Percentiles rank a stretch among this genome's conserved stretches.
These are phyloP conservation scores for Equus quagga DNA, from an alignment of 2,113 vertebrate genomes.

Conservation along the genomic window DNA sequence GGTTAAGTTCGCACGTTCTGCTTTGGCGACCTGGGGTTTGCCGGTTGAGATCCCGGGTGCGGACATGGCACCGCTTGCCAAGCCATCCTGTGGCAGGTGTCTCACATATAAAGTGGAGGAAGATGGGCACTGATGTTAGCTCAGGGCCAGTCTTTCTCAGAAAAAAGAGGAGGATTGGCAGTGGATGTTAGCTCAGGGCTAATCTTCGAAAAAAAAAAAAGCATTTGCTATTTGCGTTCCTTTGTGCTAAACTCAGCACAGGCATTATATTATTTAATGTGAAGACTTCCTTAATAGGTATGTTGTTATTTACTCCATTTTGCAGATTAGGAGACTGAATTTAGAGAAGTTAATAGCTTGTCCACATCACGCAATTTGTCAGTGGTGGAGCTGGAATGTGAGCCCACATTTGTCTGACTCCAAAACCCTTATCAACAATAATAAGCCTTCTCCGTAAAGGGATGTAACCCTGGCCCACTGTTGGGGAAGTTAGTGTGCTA, in stretches of 20 bases:
- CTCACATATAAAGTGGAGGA: no score
- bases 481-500: neutral
- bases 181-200: no score
- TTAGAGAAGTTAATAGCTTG: neutral
- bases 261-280: neutral
- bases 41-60: no score
- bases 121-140: no score
- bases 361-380: neutral
- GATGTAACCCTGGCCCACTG: neutral
- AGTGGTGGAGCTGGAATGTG: neutral
- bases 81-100: no score
- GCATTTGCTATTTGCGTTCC: neutral
- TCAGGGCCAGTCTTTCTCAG: no score
- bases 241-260: neutral
- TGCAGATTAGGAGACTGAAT: neutral
- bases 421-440: neutral
- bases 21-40: no score
- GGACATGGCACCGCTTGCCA: no score
- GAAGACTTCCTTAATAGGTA: neutral
- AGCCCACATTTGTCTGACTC: constrained; percentile 20
- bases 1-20: no score
- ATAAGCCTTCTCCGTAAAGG: neutral
- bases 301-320: neutral
- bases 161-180: no score
- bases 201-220: no score